Percentiles rank a stretch among this genome's conserved stretches.
phyloP scores from a whole-genome alignment of 2,888 invertebrate genomes.

The Rhagophthalmus giganteus region DNA sequence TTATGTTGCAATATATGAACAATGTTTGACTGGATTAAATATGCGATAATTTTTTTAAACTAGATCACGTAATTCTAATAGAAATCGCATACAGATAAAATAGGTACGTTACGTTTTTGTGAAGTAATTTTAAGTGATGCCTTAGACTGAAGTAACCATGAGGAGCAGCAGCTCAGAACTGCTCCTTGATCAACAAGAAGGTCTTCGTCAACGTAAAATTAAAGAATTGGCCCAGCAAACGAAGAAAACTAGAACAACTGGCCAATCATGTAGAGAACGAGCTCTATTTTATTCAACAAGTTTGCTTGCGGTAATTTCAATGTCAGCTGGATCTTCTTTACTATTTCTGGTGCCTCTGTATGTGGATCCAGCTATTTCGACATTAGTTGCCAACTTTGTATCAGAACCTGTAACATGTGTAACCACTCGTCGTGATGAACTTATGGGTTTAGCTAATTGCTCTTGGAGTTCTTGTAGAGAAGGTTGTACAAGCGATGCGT shows the following conservation, averaged over 20 bases:
- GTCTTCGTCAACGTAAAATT: conserved; percentile 66
- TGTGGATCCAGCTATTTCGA: conserved; percentile 69
- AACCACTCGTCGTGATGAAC: conserved; percentile 70
- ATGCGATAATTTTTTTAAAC: background rate
- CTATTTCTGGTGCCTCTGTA: conserved; percentile 74
- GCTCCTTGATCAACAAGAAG: conserved; percentile 75
- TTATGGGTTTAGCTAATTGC: conserved; percentile 75
- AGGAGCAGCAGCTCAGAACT: conserved; percentile 78
- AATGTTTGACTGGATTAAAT: too few relatives aligned
- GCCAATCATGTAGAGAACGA: conserved; percentile 67
- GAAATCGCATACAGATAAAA: background rate
- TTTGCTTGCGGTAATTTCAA: conserved; percentile 69
- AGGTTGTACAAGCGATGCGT: conserved; percentile 79
- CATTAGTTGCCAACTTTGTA: conserved; percentile 74
- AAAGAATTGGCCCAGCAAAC: conserved; percentile 58
- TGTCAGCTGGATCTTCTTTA: conserved; percentile 71
- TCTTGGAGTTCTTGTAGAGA: conserved; percentile 80
- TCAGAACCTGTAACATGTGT: conserved; percentile 73
- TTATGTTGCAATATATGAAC: background rate
- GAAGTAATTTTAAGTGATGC: conserved; percentile 40
- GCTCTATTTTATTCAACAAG: conserved; percentile 72
- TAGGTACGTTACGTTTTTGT: background rate
- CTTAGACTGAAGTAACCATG: conserved; percentile 56
- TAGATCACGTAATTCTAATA: background rate
- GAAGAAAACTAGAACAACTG: conserved; percentile 54